A percentile compares a stretch with the other conserved stretches of the same genome.
phyloP scores from a whole-genome alignment of 1,140 invertebrate genomes.

The Eriocheir sinensis region DNA sequence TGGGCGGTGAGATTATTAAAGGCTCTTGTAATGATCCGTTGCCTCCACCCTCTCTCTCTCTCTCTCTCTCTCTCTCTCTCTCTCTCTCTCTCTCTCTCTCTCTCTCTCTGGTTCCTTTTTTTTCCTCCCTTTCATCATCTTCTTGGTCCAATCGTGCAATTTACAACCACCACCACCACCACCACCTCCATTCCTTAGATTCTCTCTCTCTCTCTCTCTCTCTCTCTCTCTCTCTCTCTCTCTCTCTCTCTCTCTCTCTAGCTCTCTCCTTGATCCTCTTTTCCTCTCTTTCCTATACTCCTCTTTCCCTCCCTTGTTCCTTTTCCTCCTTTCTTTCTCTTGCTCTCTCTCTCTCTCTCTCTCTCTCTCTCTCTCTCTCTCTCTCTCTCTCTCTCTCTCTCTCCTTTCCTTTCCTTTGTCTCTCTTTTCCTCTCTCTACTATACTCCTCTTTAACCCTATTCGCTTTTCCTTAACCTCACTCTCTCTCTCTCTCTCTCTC shows the following conservation, averaged over 20 bases:
- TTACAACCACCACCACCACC: too few species aligned
- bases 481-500: too few species aligned
- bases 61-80: neutral
- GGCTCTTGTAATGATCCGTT: constrained; percentile 5
- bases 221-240: too few species aligned
- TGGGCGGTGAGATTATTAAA: neutral
- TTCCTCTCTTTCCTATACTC: too few species aligned
- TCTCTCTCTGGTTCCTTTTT: neutral
- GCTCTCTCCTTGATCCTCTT: neutral
- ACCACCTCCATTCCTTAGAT: too few species aligned
- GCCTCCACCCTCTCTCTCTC: neutral
- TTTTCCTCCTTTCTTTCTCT: neutral
- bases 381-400: neutral
- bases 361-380: constrained; percentile 21
- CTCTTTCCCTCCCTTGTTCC: too few species aligned
- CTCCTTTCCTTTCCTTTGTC: neutral
- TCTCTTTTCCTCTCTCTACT: too few species aligned
- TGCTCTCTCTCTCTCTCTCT: neutral
- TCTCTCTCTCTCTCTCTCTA: neutral
- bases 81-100: constrained; percentile 4
- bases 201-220: too few species aligned
- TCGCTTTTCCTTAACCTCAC: too few species aligned
- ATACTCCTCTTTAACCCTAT: too few species aligned
- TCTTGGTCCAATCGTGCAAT: too few species aligned
- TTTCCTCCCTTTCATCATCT: neutral